Conservation (phyloP, 2,888 invertebrate species). For the Amaurobius ferox region DNA sequence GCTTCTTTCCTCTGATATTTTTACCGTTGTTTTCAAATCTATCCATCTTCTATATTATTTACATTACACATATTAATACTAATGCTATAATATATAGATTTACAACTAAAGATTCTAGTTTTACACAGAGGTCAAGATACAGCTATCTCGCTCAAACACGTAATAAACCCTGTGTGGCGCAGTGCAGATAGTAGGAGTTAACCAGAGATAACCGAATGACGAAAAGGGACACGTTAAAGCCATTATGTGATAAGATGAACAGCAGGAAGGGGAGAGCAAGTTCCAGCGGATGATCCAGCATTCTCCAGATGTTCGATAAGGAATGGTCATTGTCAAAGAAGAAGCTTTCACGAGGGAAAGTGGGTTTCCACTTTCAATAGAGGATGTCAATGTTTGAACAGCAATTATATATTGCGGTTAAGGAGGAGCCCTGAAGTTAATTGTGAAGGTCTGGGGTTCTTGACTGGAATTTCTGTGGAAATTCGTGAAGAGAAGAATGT, state of each 20-base stretch:
- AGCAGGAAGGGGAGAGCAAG: background rate
- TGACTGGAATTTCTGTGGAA: background rate
- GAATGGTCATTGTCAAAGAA: background rate
- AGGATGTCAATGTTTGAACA: background rate
- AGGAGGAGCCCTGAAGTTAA: too few relatives aligned
- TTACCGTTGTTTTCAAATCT: too few relatives aligned
- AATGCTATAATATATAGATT: too few relatives aligned
- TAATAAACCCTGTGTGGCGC: background rate
- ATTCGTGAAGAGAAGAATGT: too few relatives aligned
- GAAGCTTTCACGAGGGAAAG: background rate
- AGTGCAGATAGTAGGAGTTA: background rate
- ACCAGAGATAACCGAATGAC: background rate
- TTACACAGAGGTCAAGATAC: too few relatives aligned
- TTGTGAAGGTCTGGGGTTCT: background rate
- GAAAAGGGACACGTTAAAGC: background rate
- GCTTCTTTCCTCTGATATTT: too few relatives aligned
- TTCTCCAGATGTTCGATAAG: constrained; percentile 6
- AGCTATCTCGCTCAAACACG: background rate
- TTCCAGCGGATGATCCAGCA: background rate
- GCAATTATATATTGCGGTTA: background rate
- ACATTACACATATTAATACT: too few relatives aligned
- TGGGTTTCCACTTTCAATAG: background rate
- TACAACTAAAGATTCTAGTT: too few relatives aligned
- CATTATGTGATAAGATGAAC: background rate
- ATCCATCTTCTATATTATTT: too few relatives aligned